Conservation (phyloP, 2,888 invertebrate genomes). For the Agrilus biguttatus region DNA sequence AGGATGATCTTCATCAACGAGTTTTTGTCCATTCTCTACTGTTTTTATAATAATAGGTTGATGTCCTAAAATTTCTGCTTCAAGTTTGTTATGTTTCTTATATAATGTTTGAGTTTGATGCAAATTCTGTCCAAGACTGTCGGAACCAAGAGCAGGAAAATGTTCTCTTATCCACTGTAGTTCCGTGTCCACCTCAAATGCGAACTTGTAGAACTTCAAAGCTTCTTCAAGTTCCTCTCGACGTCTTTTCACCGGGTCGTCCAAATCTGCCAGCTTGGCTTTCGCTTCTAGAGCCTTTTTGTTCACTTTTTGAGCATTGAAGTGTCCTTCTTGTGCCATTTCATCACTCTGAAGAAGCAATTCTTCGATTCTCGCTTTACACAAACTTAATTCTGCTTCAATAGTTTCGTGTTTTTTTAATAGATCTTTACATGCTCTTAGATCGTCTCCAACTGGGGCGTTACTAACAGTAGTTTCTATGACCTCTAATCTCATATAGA, state of each 20-base stretch:
- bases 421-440: conserved; percentile 81
- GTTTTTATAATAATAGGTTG: conserved; percentile 74
- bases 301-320: conserved; percentile 78
- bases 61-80: conserved; percentile 78
- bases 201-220: conserved; percentile 77
- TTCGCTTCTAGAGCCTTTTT: conserved; percentile 62
- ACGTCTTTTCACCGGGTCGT: conserved; percentile 55
- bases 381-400: conserved; percentile 74
- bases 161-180: conserved; percentile 93
- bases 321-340: conserved; percentile 88
- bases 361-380: conserved; percentile 67
- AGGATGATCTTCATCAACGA: conserved; percentile 67
- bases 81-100: conserved; percentile 89
- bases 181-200: conserved; percentile 84
- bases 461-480: conserved; percentile 65
- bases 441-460: conserved; percentile 74
- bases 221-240: conserved; percentile 72
- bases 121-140: conserved; percentile 65
- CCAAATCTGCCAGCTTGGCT: conserved; percentile 52
- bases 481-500: conserved; percentile 72
- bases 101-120: conserved; percentile 83
- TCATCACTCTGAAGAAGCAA: conserved; percentile 71
- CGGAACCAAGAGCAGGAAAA: conserved; percentile 62
- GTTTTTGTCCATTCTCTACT: conserved; percentile 57
- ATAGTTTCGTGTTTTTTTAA: conserved; percentile 78